Conservation (phyloP, 2,113 vertebrate species). For the Strigops habroptila region DNA sequence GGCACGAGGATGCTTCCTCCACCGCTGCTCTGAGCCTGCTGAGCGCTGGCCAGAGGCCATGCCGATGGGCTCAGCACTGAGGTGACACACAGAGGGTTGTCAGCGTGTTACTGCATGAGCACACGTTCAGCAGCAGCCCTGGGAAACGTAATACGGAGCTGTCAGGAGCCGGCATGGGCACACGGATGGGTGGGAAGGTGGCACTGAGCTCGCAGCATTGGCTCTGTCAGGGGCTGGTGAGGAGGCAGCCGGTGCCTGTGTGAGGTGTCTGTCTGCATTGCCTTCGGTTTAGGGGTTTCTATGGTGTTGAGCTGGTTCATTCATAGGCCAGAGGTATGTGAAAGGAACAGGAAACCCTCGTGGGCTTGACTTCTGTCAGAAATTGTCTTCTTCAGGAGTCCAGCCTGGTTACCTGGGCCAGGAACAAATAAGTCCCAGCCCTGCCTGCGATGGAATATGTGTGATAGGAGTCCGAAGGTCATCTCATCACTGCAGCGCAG, state of each 20-base stretch:
- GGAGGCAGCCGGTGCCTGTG: not conserved
- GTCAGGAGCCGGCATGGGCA: not conserved
- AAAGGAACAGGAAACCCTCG: not conserved
- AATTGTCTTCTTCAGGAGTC: not conserved
- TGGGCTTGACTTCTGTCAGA: not conserved
- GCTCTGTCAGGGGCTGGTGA: not conserved
- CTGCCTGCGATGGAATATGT: not conserved
- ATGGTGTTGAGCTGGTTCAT: not conserved
- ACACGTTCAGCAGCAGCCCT: not conserved
- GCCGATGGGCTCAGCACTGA: not conserved
- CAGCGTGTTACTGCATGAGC: not conserved
- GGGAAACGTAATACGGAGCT: not conserved
- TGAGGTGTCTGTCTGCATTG: not conserved
- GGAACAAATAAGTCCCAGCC: not conserved
- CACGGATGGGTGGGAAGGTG: not conserved
- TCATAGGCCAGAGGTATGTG: accelerated
- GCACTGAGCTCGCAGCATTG: not conserved
- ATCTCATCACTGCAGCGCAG: not conserved
- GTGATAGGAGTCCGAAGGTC: not conserved
- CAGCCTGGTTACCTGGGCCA: not conserved
- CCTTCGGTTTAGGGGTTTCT: not conserved
- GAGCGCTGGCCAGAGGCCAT: constrained; percentile 15
- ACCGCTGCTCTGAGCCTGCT: not conserved
- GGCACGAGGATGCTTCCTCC: not conserved
- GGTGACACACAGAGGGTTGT: not conserved